Base-by-base conservation (phyloP, 2,888 invertebrate genomes). In the Augiades crinisus region DNA sequence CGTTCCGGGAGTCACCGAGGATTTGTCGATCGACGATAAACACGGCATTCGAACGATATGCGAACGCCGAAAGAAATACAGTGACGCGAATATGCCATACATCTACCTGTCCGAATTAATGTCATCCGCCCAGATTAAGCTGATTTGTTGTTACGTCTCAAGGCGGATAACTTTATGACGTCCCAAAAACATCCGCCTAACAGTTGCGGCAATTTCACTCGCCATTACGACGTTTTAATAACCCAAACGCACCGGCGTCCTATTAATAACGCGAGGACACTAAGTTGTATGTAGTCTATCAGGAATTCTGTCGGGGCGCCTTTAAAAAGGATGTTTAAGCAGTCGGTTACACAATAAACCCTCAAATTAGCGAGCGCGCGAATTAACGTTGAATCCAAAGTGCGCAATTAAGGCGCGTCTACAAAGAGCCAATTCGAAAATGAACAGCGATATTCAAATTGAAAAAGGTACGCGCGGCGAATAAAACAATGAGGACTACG, bases 371-470 rank as follows among this genome's bases (percentile, higher is more conserved):
- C 77, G 78, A 73, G 64, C 77, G 73, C 73, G 77, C 72, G 84
- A 86, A 84, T 87, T 84, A 84, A 66, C 72, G 70, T 73, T 86
- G 88, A 89, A 88, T 89, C 79, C 71, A 89, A 89, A 89, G 75
- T 85, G 78, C 85, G 79, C 78, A 81, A 87, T 88, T 87, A 85
- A 78, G 73, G 75, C 74, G 72, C 79, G 78, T 80, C 83, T 81
- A 84, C 84, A 81, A 78, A 81, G 80, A 79, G 79, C 78, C 79
- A 77, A 83, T 83, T 78, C 78, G 78, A 83, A 84, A 86, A 86
- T 83, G 82, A 85, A 83, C 83, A 80, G 78, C 81, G 81, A 79
- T 85, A 83, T 87, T 88, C 81, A 86, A 87, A 88, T 88, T 87
- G 84, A 82, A 86, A 85, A 80, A 78, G 80, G 77, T 72, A 87